These are phyloP conservation scores for Lagorchestes hirsutus DNA, from an alignment of 2,797 vertebrate genomes.

Conservation along the genomic window DNA sequence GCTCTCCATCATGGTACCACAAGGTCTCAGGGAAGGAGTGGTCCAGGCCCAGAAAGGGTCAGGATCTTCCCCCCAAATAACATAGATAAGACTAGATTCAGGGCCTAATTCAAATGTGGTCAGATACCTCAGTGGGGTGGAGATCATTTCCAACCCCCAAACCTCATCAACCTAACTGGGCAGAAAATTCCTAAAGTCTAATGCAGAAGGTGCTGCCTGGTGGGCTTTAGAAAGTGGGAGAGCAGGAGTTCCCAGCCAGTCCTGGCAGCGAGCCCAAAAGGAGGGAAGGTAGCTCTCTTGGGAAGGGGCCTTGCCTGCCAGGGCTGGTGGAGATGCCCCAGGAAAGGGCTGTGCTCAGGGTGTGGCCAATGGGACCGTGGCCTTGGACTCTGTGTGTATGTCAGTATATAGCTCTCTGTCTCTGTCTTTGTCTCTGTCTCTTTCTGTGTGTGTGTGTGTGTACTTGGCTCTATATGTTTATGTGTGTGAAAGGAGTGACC, in stretches of 20 bases:
- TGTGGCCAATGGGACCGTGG: constrained; percentile 22
- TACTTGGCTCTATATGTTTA: not conserved
- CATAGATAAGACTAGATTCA: not conserved
- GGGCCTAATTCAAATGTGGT: not conserved
- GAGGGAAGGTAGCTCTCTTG: not conserved
- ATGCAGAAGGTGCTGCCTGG: not conserved
- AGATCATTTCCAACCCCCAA: not conserved
- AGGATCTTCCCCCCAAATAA: not conserved
- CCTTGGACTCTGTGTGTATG: constrained; percentile 60
- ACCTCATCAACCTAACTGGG: not conserved
- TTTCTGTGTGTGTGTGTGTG: no score
- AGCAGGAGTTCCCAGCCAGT: not conserved
- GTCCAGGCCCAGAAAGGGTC: not conserved
- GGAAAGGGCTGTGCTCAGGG: constrained; percentile 55
- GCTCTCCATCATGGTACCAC: not conserved
- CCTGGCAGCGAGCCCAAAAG: not conserved
- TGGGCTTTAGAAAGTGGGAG: not conserved
- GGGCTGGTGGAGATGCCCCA: constrained; percentile 56
- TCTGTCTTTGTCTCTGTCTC: not conserved
- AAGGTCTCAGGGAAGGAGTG: not conserved
- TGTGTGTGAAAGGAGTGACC: not conserved
- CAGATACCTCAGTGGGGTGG: not conserved
- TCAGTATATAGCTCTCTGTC: not conserved
- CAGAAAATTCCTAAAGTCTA: no score
- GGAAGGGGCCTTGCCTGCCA: not conserved